phyloP scores from a whole-genome alignment of 2,113 vertebrate genomes.

The Grus americana region DNA sequence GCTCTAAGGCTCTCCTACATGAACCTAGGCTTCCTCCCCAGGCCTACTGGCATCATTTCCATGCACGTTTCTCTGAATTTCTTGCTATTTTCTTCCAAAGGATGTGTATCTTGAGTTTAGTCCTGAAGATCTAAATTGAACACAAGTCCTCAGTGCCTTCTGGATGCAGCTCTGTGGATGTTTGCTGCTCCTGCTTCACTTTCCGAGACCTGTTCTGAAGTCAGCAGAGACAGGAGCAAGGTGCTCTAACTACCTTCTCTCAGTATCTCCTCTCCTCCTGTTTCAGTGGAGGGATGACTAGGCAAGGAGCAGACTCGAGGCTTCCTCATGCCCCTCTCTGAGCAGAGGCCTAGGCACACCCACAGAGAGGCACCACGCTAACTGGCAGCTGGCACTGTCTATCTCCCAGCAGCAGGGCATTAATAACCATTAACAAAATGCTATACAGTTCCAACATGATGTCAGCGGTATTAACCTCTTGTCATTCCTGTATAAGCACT shows the following conservation, averaged over 20 bases:
- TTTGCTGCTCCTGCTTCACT: background rate
- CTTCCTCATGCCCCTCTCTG: background rate
- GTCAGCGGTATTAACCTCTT: constrained; percentile 57
- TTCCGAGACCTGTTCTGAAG: background rate
- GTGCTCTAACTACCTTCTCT: background rate
- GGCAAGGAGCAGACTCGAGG: background rate
- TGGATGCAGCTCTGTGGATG: fast-evolving
- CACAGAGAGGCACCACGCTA: background rate
- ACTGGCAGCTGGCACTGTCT: constrained; percentile 58
- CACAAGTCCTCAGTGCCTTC: background rate
- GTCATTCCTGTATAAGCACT: constrained; percentile 10
- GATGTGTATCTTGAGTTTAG: background rate
- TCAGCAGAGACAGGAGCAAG: background rate
- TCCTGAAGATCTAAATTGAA: background rate
- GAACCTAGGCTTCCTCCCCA: background rate
- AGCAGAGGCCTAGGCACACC: background rate
- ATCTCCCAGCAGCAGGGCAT: constrained; percentile 54
- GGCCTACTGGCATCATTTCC: background rate
- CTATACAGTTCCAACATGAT: constrained; percentile 46
- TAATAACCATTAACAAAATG: constrained; percentile 61
- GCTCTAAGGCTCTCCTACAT: background rate
- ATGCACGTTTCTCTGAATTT: background rate
- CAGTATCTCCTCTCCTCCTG: background rate
- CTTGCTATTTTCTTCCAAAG: background rate
- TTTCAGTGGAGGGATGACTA: background rate